These are phyloP conservation scores for Oncorhynchus masou DNA, from an alignment of 2,113 vertebrate species.

Conservation along the genomic window DNA sequence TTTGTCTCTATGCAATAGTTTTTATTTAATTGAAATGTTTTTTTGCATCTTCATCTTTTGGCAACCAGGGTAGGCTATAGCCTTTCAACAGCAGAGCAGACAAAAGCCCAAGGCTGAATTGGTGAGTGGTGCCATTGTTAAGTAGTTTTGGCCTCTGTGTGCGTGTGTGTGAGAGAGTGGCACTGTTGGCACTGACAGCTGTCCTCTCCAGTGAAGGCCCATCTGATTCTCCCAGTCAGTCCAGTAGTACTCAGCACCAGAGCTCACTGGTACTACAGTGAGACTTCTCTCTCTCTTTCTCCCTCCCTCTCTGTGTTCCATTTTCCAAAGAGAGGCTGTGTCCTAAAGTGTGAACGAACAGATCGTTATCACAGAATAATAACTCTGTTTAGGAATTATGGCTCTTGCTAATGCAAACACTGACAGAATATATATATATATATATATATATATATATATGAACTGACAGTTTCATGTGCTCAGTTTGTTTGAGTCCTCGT, in stretches of 20 bases:
- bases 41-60: background rate
- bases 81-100: background rate
- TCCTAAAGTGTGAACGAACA: conserved; percentile 20
- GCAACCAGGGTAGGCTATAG: background rate
- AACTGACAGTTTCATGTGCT: conserved; percentile 40
- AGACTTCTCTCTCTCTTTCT: background rate
- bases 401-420: conserved; percentile 17
- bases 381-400: conserved; percentile 30
- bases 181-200: conserved; percentile 39
- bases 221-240: conserved; percentile 34
- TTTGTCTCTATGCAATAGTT: background rate
- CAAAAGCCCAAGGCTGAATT: background rate
- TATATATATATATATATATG: background rate
- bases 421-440: background rate
- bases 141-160: background rate
- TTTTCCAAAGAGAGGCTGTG: background rate
- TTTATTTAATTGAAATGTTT: background rate
- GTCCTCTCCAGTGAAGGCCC: conserved; percentile 23
- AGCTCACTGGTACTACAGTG: conserved; percentile 17
- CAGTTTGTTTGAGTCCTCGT: conserved; percentile 21
- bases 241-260: conserved; percentile 24
- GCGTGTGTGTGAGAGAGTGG: conserved; percentile 23
- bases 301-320: conserved; percentile 1
- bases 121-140: conserved; percentile 7
- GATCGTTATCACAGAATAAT: conserved; percentile 29